These are phyloP conservation scores for Alectura lathami DNA, from an alignment of 2,113 vertebrate species.

Conservation along the genomic window DNA sequence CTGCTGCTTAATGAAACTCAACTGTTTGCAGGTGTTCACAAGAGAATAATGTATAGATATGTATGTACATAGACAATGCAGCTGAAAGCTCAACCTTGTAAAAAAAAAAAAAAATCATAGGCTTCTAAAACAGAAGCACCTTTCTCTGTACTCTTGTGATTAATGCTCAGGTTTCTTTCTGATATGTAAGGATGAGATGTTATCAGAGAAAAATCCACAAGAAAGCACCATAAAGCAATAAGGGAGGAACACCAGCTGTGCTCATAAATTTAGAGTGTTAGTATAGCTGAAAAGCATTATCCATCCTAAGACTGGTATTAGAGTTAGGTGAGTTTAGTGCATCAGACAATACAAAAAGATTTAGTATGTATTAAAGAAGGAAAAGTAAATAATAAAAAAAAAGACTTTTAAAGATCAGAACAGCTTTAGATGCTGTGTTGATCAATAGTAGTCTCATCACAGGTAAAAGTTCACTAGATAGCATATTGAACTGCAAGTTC, in stretches of 20 bases:
- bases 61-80: background rate
- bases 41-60: slow-evolving; percentile 2
- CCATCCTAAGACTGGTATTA: background rate
- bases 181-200: slow-evolving; percentile 33
- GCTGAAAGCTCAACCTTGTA: background rate
- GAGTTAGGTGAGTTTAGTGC: background rate
- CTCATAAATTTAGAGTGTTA: slow-evolving; percentile 46
- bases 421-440: slow-evolving; percentile 28
- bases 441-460: slow-evolving; percentile 49
- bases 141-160: slow-evolving; percentile 14
- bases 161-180: slow-evolving; percentile 16
- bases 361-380: slow-evolving; percentile 18
- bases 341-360: slow-evolving; percentile 16
- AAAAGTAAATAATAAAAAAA: slow-evolving; percentile 29
- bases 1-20: slow-evolving; percentile 62
- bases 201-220: slow-evolving; percentile 30
- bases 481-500: slow-evolving; percentile 35
- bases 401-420: slow-evolving; percentile 37
- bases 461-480: slow-evolving; percentile 46
- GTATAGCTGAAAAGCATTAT: background rate
- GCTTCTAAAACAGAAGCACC: background rate
- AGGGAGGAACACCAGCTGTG: slow-evolving; percentile 5
- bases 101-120: background rate
- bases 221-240: slow-evolving; percentile 8
- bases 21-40: slow-evolving; percentile 42